Evolutionary conservation across 2,113 vertebrate genomes (phyloP), one percentile per base, ranked within the genome.

Genomic region (Carettochelys insculpta): DNA sequence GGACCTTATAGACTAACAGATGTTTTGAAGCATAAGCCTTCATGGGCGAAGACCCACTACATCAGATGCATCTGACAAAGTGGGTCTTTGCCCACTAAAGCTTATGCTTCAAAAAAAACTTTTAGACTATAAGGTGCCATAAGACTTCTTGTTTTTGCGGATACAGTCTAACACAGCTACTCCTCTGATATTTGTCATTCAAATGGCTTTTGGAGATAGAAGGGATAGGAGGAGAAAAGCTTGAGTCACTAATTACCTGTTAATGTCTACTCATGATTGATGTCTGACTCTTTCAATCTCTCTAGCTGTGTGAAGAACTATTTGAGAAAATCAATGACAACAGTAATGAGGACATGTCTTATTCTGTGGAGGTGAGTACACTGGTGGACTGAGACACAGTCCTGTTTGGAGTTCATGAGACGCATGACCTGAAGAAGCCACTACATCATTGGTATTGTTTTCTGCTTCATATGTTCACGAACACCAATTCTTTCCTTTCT

Each of bases 301-400:
- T 87, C 58, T 96, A 99, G 99, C 98, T 99, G 20, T 99, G 99
- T 95, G 99, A 99, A 98, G 99, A 99, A 53, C 98, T 99, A 3
- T 99, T 99, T 97, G 99, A 99, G 97, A 99, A 99, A 98, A 99
- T 99, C 96, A 99, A 98, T 97, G 98, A 99, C 97, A 98, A 97
- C 97, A 99, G 98, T 97, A 99, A 99, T 88, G 98, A 98, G 68
- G 98, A 99, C 82, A 98, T 99, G 95, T 99, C 99, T 8, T 99
- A 99, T 95, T 99, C 99, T 24, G 99, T 98, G 41, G 98, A 98
- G 98, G 98, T 98, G 91, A 96, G 98, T 97, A 11, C 14, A 45
- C 2, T 20, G 29, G 31, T 27, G 6, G 9, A 22, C 48, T n/a
- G 54, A 68, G 80, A 82, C 31, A 11, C 27, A 8, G 51, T 13